Evolutionary conservation across 2,797 vertebrate species (phyloP), one percentile per base, ranked within the genome.

Genomic region (Steatocranus sp.): DNA sequence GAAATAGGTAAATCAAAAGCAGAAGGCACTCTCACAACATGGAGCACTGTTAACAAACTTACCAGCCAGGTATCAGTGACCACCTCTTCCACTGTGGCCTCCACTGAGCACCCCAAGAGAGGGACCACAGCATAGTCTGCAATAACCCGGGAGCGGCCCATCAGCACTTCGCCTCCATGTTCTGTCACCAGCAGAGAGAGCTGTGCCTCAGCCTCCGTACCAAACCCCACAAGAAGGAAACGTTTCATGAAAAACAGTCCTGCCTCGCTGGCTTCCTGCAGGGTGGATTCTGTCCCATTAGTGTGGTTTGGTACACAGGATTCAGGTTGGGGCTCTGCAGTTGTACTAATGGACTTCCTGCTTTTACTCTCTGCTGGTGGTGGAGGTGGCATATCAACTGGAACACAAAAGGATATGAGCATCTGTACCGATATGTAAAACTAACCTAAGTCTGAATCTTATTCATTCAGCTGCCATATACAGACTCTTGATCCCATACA

Each of bases 1-100:
- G 4, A 12, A 61, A 76, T 41, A 46, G 1, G 74, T 4, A 1
- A 6, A 27, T 41, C 48, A 49, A 25, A 53, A 36, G 14, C 32
- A 56, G 17, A 5, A 3, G 7, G 30, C 7, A 20, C 34, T 79
- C 10, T 43, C 20, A 41, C 0, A 50, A 4, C 6, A 75, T 1
- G 53, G 14, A 81, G 51, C 53, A 80, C 25, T 23, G 3, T 49
- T 27, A 48, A 30, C 10, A 23, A 51, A 79, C 98, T 97, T 95
- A 99, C 99, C 98, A 99, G 97, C 99, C 99, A 99, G 0, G 97
- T 97, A 41, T 99, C 98, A 20, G 99, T 99, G 81, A 97, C 98
- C 14, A 99, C 97, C n/a, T 99, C 98, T 12, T 97, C 97, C 84
- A 99, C 98, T 6, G 98, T 97, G 20, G 95, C 94, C 85, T 98